Percentiles rank a stretch among this genome's conserved stretches.
These are phyloP conservation scores for Drosophila funebris DNA, from an alignment of 1,140 invertebrate genomes.

Conservation along the genomic window DNA sequence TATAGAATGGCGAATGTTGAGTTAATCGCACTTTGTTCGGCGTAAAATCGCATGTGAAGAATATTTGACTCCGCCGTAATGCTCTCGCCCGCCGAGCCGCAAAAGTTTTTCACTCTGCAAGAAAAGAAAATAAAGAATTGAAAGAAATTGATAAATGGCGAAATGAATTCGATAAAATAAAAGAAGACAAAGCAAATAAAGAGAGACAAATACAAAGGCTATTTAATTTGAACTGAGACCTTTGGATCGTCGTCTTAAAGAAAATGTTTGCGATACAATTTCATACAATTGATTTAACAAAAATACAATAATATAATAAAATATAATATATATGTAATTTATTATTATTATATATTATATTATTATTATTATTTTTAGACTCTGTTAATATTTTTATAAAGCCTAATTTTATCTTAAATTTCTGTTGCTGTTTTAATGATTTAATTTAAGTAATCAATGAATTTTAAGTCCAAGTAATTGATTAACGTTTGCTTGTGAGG, in stretches of 20 bases:
- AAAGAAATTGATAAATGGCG: background rate
- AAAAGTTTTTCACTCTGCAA: slow-evolving; percentile 88
- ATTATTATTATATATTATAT: too few relatives aligned
- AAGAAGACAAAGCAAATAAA: background rate
- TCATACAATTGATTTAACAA: background rate
- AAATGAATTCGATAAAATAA: background rate
- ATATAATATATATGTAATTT: background rate
- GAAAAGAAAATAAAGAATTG: background rate
- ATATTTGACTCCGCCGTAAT: slow-evolving; percentile 86
- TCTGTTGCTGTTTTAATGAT: too few relatives aligned
- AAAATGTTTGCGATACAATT: slow-evolving; percentile 6
- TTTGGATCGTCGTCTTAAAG: background rate
- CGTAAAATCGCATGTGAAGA: slow-evolving; percentile 89
- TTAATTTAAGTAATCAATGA: too few relatives aligned
- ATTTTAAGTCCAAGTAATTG: too few relatives aligned
- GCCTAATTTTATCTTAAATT: too few relatives aligned
- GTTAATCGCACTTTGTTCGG: slow-evolving; percentile 87
- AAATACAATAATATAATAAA: background rate
- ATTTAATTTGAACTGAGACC: background rate
- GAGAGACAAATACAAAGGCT: background rate
- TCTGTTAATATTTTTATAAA: too few relatives aligned
- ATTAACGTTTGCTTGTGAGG: background rate
- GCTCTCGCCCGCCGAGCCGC: slow-evolving; percentile 91
- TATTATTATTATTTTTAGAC: too few relatives aligned
- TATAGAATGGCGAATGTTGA: slow-evolving; percentile 89